Percentiles rank a stretch among this genome's conserved stretches.
These are phyloP conservation scores for Calephelis nemesis DNA, from an alignment of 1,140 invertebrate genomes.

Conservation along the genomic window DNA sequence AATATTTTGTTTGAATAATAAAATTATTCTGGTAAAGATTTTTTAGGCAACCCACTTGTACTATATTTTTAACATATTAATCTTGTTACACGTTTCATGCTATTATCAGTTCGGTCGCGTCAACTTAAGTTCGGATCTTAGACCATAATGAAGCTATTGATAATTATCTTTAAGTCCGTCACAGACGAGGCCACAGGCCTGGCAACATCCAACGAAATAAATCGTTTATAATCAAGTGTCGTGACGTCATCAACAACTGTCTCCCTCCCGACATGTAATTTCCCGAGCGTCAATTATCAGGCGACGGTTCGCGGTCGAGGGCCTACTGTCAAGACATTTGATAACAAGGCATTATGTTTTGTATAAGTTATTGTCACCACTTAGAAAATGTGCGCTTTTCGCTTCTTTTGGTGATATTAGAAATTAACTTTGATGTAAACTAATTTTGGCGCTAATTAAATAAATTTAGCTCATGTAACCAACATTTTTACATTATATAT, in stretches of 20 bases:
- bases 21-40: too few species aligned
- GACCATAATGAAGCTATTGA: too few species aligned
- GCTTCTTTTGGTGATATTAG: not conserved
- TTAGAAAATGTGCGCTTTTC: not conserved
- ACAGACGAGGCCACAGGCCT: not conserved
- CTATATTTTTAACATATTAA: too few species aligned
- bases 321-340: slow-evolving; percentile 59
- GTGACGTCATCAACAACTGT: slow-evolving; percentile 78
- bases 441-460: too few species aligned
- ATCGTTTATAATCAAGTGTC: slow-evolving; percentile 78
- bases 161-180: not conserved
- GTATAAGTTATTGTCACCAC: not conserved
- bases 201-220: slow-evolving; percentile 46
- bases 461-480: too few species aligned
- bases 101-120: too few species aligned
- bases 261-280: slow-evolving; percentile 73
- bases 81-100: too few species aligned
- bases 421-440: not conserved
- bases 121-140: too few species aligned
- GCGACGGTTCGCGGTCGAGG: slow-evolving; percentile 57
- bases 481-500: too few species aligned
- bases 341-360: slow-evolving; percentile 54
- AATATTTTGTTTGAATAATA: too few species aligned
- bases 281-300: slow-evolving; percentile 75
- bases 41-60: too few species aligned